These are phyloP conservation scores for Euglossa dilemma DNA, from an alignment of 1,140 invertebrate genomes.

Conservation along the genomic window DNA sequence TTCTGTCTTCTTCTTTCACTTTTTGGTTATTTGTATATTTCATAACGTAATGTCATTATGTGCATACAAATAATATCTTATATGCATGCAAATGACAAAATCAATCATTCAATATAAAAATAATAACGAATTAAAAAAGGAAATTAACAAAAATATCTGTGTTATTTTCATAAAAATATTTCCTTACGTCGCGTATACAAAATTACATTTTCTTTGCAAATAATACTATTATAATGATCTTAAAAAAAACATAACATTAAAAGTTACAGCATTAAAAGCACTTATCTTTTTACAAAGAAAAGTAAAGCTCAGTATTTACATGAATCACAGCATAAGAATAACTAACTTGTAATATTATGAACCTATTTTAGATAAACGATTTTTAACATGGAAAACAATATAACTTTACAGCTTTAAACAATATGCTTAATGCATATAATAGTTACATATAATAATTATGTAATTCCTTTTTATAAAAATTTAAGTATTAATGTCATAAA, in stretches of 20 bases:
- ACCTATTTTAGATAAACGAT: constrained; percentile 11
- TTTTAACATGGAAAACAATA: constrained; percentile 1
- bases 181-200: constrained; percentile 31
- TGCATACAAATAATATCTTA: constrained; percentile 50
- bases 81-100: constrained; percentile 58
- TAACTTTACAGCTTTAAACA: constrained; percentile 12
- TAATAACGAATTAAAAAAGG: constrained; percentile 42
- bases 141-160: constrained; percentile 45
- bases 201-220: constrained; percentile 41
- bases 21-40: constrained; percentile 63
- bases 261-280: constrained; percentile 32
- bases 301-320: constrained; percentile 20
- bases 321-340: constrained; percentile 16
- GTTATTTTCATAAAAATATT: constrained; percentile 48
- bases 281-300: constrained; percentile 27
- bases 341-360: constrained; percentile 23
- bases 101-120: constrained; percentile 47
- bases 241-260: constrained; percentile 36
- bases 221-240: constrained; percentile 26
- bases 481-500: constrained; percentile 2
- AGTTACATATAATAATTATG: constrained; percentile 1
- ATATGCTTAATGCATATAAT: constrained; percentile 12
- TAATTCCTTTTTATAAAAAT: constrained; percentile 10
- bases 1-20: constrained; percentile 74
- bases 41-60: constrained; percentile 61